phyloP scores from a whole-genome alignment of 92 coral and sea anemone genomes.

The Epizoanthus fatuus region DNA sequence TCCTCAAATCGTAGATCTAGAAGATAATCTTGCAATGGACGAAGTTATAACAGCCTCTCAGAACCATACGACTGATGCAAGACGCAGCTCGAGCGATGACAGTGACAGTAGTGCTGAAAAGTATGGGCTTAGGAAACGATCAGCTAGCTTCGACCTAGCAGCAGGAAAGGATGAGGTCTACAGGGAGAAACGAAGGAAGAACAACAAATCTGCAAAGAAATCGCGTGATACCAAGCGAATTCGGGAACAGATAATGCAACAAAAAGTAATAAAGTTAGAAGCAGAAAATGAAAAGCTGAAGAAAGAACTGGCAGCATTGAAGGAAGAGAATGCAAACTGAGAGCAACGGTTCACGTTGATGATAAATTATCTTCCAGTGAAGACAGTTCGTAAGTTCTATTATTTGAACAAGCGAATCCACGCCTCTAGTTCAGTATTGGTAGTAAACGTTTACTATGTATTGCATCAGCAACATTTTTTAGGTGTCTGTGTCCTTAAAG shows the following conservation, averaged over 20 bases:
- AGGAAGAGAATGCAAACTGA: background rate
- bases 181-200: slow-evolving; percentile 3
- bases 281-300: background rate
- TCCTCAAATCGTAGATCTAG: background rate
- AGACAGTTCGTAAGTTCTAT: no score
- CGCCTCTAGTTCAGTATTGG: no score
- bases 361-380: no score
- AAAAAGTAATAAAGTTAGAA: background rate
- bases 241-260: slow-evolving; percentile 1
- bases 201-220: slow-evolving; percentile 4
- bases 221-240: slow-evolving; percentile 16
- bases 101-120: background rate
- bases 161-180: background rate
- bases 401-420: no score
- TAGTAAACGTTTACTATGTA: no score
- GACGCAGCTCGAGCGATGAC: background rate
- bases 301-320: background rate
- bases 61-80: background rate
- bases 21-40: background rate
- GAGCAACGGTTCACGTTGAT: background rate
- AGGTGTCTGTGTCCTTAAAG: no score
- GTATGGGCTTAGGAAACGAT: background rate
- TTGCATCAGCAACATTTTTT: no score
- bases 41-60: background rate
- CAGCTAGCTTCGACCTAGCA: background rate